Base-by-base conservation (phyloP, 2,888 invertebrate species). In the Morpho deidamia region DNA sequence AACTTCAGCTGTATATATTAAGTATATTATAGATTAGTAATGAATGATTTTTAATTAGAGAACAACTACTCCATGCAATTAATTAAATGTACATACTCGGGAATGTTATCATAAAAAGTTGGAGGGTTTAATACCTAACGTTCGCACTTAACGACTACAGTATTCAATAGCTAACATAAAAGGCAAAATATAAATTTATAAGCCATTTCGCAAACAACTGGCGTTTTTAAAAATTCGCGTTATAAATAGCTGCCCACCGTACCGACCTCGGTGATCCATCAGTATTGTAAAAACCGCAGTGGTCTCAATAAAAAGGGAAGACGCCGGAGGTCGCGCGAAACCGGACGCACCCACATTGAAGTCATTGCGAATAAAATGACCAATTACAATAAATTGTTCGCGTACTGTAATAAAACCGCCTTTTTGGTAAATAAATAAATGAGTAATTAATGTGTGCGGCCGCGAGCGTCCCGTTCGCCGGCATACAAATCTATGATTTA, bases 401-500 rank as follows among this genome's bases (percentile, higher is more conserved):
- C 69, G 69, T 68, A 72, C 69, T 71, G 78, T 66, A 79, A 80
- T 81, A 81, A 75, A 81, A 76, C 74, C 62, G 76, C 82, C 83
- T 78, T 83, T 84, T 86, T 81, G 73, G 80, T 76, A 76, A 77
- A 78, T 79, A 83, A 81, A 81, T 80, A 77, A 82, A 83, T 81
- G 74, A 76, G 80, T 81, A 86, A 85, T 86, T 83, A 86, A 87
- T 75, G 80, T 65, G 64, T 57, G 46, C 60, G 61, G 64, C 62
- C 61, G 59, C 64, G 61, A 65, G 69, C 70, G 64, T 68, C 38
- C 65, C 63, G 63, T 68, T 64, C 71, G 65, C 66, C 66, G 60
- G 87, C 75, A 87, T 88, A 87, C 87, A 72, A 88, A 89, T 89
- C 81, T 81, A 72, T 76, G 72, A 72, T 83, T 87, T 86, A 81